A percentile compares a stretch with the other conserved stretches of the same genome.
phyloP scores from a whole-genome alignment of 2,113 vertebrate species.

The Laterallus jamaicensis region DNA sequence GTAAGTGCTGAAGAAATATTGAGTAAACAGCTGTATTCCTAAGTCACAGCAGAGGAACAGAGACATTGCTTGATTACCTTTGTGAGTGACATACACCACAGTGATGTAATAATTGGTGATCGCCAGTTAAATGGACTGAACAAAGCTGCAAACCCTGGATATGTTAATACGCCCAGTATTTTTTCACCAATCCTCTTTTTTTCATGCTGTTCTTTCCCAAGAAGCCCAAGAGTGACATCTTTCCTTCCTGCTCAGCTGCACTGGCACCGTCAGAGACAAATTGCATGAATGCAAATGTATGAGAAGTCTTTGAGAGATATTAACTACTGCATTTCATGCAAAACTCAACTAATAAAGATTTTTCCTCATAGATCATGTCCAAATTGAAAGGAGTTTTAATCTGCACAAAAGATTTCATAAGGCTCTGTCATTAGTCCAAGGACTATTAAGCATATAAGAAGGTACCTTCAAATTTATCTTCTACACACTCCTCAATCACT shows the following conservation, averaged over 20 bases:
- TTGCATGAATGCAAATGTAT: neutral
- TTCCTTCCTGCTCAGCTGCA: neutral
- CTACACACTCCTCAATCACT: neutral
- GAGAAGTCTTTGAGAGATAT: neutral
- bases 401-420: neutral
- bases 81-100: neutral
- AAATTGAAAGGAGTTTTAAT: constrained; percentile 11
- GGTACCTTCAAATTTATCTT: neutral
- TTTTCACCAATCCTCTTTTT: neutral
- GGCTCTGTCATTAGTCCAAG: neutral
- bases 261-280: neutral
- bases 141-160: neutral
- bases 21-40: neutral
- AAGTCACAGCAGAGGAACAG: neutral
- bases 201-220: neutral
- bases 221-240: neutral
- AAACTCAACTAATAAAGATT: neutral
- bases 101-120: neutral
- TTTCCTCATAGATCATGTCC: neutral
- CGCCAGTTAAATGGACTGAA: neutral
- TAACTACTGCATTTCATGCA: neutral
- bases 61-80: neutral
- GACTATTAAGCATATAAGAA: neutral
- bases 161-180: neutral
- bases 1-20: neutral